A percentile compares a stretch with the other conserved stretches of the same genome.
Conservation (phyloP, 2,113 vertebrate species). For the Hyla sarda region DNA sequence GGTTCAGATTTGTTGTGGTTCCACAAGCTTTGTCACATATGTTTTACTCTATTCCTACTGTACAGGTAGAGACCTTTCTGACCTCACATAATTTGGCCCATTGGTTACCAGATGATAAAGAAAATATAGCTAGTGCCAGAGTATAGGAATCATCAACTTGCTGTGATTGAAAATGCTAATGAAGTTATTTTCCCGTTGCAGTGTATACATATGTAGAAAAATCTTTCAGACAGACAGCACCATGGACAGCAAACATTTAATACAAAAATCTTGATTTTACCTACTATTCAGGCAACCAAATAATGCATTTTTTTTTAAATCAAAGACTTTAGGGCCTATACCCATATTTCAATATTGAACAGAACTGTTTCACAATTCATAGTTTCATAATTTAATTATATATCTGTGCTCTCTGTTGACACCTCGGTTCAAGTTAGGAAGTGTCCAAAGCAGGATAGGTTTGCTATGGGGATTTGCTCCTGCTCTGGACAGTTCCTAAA, state of each 20-base stretch:
- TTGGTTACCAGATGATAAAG: background rate
- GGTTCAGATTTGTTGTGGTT: background rate
- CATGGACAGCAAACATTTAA: background rate
- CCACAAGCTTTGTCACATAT: slow-evolving; percentile 19
- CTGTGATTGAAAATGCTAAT: slow-evolving; percentile 17
- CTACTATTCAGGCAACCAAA: background rate
- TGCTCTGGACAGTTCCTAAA: too few relatives aligned
- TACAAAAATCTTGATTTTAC: background rate
- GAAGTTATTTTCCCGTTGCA: background rate
- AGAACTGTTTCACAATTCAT: too few relatives aligned
- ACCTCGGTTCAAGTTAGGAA: too few relatives aligned
- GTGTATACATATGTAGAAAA: background rate
- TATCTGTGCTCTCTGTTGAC: too few relatives aligned
- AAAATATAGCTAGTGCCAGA: background rate
- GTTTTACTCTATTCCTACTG: slow-evolving; percentile 28
- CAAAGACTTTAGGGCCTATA: too few relatives aligned
- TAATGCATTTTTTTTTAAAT: too few relatives aligned
- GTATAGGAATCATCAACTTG: background rate
- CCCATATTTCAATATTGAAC: too few relatives aligned
- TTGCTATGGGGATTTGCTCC: too few relatives aligned
- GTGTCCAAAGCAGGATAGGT: too few relatives aligned
- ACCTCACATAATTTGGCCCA: slow-evolving; percentile 28
- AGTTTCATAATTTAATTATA: too few relatives aligned
- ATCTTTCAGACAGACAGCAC: background rate
- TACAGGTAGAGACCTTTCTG: slow-evolving; percentile 23